Evolutionary conservation across 2,113 vertebrate genomes (phyloP), one percentile per base, ranked within the genome.

Genomic region (Heliornis fulica): DNA sequence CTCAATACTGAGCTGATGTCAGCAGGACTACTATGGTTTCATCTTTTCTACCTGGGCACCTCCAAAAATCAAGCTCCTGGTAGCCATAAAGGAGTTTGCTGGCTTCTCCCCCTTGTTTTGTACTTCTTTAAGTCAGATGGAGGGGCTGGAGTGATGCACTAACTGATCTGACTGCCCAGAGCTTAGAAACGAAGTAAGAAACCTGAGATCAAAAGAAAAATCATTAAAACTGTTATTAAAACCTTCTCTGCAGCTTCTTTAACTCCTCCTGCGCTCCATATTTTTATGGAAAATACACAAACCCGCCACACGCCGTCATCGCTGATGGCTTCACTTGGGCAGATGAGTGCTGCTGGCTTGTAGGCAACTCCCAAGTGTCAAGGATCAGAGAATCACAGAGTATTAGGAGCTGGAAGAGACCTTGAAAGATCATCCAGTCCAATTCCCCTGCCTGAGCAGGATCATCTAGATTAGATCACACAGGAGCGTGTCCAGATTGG

Each of bases 231-330:
- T 51, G 7, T 26, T 63, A 57, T 26, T 11, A 61, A 78, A 86
- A 16, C 38, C 10, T 26, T 32, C 11, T 51, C 0, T 15, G 34
- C 34, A 76, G 36, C 38, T 38, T 50, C 32, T 41, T 41, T 2
- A 71, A 17, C 25, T 46, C 29, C 28, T 85, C 32, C 5, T 12
- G 13, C 9, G 3, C 1, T 5, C 18, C 3, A 0, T 3, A 2
- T 80, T 86, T 50, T 19, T 7, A 38, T 3, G 51, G 64, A 11
- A 88, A 72, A 63, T 6, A 7, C 1, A 18, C 20, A 45, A 65
- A 46, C 12, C 7, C 2, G 1, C 7, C 45, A 12, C 0, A 2
- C 4, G 41, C 32, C 1, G 2, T 7, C 38, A 32, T 59, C 4
- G 1, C 23, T 7, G 10, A 61, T 15, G 43, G 34, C 11, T 34